Base-by-base conservation (phyloP, 2,888 invertebrate species). In the Arge pagana region DNA sequence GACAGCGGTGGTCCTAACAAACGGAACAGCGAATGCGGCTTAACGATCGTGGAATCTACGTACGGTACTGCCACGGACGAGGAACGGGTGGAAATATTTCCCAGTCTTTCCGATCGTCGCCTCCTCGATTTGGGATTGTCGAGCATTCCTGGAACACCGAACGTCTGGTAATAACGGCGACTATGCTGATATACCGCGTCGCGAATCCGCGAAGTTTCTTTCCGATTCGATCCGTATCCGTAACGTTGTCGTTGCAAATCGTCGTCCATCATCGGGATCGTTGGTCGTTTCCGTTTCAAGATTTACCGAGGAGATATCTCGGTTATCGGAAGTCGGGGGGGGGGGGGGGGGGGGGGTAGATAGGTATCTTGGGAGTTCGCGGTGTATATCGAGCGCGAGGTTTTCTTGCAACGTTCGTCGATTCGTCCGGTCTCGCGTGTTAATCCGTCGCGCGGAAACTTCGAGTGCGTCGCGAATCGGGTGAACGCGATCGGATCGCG, bases 71-170 rank as follows among this genome's bases (percentile, higher is more conserved):
- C 7, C 10, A 57, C 61, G 7, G 55, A 59, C 6, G 60, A 56
- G 37, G 54, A 55, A 21, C 56, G 50, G 24, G 50, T 56, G n/a
- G 56, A 35, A 10, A 61, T 62, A 28, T 74, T 74, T 53, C 74
- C 74, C 1, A 70, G 67, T 50, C 62, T 72, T 26, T 57, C 64
- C 4, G 69, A 72, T 31, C 39, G 52, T 19, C 64, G 59, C 24
- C 57, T 72, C 4, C 63, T 65, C 18, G 59, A 63, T 43, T 64
- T 67, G 6, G 71, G 69, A 6, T 60, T 73, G 6, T 60, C 67
- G n/a, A 67, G 57, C 52, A 51, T 60, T 23, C 53, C 61, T 5
- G 67, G n/a, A n/a, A n/a, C n/a, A n/a, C n/a, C n/a, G n/a, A n/a
- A n/a, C n/a, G n/a, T n/a, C n/a, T n/a, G n/a, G n/a, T n/a, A n/a